These are phyloP conservation scores for Dicranocentrus wangi DNA, from an alignment of 2,888 invertebrate genomes.

Conservation along the genomic window DNA sequence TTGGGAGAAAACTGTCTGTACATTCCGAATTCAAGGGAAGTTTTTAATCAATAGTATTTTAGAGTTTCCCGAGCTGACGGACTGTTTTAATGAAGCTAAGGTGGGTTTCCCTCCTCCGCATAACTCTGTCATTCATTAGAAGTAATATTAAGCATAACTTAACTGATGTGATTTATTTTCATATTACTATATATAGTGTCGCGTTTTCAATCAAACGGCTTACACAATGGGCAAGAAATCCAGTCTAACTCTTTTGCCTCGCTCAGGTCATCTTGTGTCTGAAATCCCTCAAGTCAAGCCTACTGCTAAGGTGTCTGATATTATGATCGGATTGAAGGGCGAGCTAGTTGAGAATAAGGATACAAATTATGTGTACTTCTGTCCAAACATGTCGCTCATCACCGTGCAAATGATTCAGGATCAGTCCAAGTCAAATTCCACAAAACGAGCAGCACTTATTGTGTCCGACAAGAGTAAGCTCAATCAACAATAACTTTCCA, in stretches of 20 bases:
- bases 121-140: too few relatives aligned
- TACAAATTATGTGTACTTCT: conserved; percentile 58
- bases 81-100: conserved; percentile 68
- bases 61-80: conserved; percentile 69
- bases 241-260: conserved; percentile 64
- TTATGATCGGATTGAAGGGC: conserved; percentile 31
- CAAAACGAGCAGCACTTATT: conserved; percentile 67
- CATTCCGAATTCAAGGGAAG: conserved; percentile 71
- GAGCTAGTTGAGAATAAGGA: conserved; percentile 32
- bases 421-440: conserved; percentile 65
- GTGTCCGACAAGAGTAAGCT: conserved; percentile 46
- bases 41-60: conserved; percentile 68
- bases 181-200: conserved; percentile 48
- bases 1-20: conserved; percentile 69
- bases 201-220: conserved; percentile 69
- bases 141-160: too few relatives aligned
- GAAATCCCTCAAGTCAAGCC: conserved; percentile 38
- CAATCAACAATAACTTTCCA: background rate
- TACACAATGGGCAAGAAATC: conserved; percentile 64
- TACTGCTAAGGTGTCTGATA: conserved; percentile 29
- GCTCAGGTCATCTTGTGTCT: conserved; percentile 43
- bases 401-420: conserved; percentile 68
- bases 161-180: background rate
- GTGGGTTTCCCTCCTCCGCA: too few relatives aligned
- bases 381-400: conserved; percentile 55